These are phyloP conservation scores for Gnathonemus longibarbis DNA, from an alignment of 2,113 vertebrate genomes.

Conservation along the genomic window DNA sequence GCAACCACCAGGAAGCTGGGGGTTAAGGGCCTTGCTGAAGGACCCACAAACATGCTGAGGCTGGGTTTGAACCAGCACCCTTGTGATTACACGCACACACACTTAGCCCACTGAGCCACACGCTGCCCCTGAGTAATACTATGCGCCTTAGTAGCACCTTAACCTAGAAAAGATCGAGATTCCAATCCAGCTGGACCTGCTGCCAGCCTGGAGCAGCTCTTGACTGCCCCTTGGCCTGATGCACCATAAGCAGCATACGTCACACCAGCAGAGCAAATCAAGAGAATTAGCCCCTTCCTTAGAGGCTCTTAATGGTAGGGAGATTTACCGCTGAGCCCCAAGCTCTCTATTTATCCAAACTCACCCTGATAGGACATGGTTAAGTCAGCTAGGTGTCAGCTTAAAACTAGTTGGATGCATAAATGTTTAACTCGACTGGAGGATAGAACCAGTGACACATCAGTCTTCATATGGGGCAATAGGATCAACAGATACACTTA, in stretches of 20 bases:
- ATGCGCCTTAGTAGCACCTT: neutral
- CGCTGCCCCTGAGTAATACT: neutral
- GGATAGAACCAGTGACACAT: neutral
- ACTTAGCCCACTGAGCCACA: no score
- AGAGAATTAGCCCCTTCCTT: conserved; percentile 66
- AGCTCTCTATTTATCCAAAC: conserved; percentile 66
- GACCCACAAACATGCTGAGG: no score
- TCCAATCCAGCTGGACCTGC: conserved; percentile 36
- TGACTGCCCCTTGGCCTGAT: conserved; percentile 53
- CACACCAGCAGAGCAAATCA: conserved; percentile 68
- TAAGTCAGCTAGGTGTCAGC: conserved; percentile 47
- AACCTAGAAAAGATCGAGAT: neutral
- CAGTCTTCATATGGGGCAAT: neutral
- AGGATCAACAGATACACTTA: neutral
- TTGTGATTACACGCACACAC: no score
- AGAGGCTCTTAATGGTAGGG: conserved; percentile 76
- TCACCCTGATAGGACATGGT: conserved; percentile 54
- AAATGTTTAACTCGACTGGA: neutral
- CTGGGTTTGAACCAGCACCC: no score
- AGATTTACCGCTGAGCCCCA: conserved; percentile 79
- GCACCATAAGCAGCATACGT: conserved; percentile 61
- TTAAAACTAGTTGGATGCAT: neutral
- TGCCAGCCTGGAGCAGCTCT: conserved; percentile 48
- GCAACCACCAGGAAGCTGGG: no score
- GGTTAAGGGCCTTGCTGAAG: no score